Percentiles rank a stretch among this genome's conserved stretches.
These are phyloP conservation scores for Orchestes rusci DNA, from an alignment of 2,888 invertebrate genomes.

Conservation along the genomic window DNA sequence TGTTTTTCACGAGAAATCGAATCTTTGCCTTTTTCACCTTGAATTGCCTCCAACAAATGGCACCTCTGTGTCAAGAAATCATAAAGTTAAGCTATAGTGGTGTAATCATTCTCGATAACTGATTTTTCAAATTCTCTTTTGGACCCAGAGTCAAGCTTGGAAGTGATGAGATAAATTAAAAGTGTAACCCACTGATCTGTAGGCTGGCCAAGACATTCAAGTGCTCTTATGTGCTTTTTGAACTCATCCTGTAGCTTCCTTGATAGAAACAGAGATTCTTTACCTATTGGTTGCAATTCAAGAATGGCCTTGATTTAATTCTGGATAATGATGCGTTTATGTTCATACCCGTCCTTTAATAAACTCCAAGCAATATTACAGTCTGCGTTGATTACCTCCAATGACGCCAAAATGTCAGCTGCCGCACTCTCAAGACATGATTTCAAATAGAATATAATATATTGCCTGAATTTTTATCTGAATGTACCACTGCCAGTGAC, in stretches of 20 bases:
- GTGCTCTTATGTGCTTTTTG: not conserved
- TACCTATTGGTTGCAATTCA: not conserved
- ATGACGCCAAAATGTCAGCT: not conserved
- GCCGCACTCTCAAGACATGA: not conserved
- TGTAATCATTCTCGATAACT: too few species aligned
- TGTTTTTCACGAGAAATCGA: too few species aligned
- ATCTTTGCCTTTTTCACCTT: too few species aligned
- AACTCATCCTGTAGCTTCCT: not conserved
- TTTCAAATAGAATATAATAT: not conserved
- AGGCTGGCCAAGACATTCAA: not conserved
- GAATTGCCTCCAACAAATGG: too few species aligned
- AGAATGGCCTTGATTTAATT: not conserved
- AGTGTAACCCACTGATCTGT: not conserved
- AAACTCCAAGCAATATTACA: not conserved
- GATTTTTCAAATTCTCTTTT: not conserved
- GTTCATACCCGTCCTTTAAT: not conserved
- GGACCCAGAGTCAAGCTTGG: not conserved
- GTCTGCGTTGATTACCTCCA: not conserved
- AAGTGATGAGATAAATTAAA: not conserved
- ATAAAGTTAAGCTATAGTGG: too few species aligned
- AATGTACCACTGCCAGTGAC: not conserved
- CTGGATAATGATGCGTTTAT: not conserved
- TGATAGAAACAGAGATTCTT: not conserved
- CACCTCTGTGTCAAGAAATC: too few species aligned
- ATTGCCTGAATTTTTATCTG: not conserved